Conservation (phyloP, 2,113 vertebrate species). For the Tupaia tana region DNA sequence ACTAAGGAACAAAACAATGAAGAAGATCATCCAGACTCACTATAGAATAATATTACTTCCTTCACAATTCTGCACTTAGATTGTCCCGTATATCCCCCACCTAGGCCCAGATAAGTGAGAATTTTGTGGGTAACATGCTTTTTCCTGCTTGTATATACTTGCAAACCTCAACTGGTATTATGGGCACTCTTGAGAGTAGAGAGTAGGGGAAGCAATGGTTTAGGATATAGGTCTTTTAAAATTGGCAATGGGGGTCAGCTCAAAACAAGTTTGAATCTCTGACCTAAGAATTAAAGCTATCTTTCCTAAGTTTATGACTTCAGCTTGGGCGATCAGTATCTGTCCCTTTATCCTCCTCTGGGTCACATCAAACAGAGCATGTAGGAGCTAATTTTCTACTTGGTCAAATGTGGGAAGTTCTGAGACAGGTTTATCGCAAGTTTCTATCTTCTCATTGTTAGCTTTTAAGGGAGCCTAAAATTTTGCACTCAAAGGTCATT, state of each 20-base stretch:
- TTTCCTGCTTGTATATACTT: background rate
- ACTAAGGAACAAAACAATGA: background rate
- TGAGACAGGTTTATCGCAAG: background rate
- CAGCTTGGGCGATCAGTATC: background rate
- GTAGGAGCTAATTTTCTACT: background rate
- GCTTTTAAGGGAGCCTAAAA: conserved; percentile 33
- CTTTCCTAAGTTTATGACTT: conserved; percentile 16
- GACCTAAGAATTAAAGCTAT: background rate
- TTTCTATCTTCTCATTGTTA: conserved; percentile 40
- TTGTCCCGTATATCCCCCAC: background rate
- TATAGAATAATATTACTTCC: background rate
- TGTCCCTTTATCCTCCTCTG: background rate
- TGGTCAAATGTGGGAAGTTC: background rate
- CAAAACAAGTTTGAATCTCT: conserved; percentile 51
- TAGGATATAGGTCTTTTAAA: background rate
- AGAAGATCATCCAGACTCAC: background rate
- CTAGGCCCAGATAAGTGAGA: background rate
- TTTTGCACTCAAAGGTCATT: conserved; percentile 24
- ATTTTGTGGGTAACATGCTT: background rate
- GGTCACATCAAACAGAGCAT: background rate
- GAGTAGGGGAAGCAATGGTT: background rate
- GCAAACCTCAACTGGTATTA: background rate
- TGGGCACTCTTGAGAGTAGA: background rate
- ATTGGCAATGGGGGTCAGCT: conserved; percentile 20
- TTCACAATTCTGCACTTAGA: background rate